Evolutionary conservation across 1,140 invertebrate genomes (phyloP), one percentile per base, ranked within the genome.

Genomic region (Drosophila bipectinata): DNA sequence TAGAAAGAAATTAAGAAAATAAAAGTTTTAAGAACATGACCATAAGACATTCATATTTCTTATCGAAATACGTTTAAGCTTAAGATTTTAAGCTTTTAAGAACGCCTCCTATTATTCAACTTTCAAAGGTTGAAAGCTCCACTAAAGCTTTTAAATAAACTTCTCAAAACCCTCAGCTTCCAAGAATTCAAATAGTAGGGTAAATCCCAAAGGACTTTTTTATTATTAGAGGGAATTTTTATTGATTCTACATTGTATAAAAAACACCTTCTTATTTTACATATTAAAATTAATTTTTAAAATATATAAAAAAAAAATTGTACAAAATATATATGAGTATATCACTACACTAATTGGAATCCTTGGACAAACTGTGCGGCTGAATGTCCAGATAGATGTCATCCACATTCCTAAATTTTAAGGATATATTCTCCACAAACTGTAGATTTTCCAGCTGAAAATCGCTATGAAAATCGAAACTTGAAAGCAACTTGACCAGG

Each of bases 351-450:
- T 73, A 47, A 24, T 10, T 26, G 5, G 39, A 55, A 3, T 34
- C 32, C 52, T 64, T 30, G n/a, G 18, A 15, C 47, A 37, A 9
- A 18, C 44, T 48, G 18, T 49, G 45, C 1, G 82, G 82, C 59
- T 77, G 72, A 15, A 89, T 85, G 6, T 63, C 45, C 52, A 91
- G 60, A 10, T 37, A 47, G 52, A 91, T 91, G n/a, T 84, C 76
- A 39, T 88, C 83, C 45, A 76, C 77, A 57, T 91, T 91, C 30
- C 74, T 79, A 26, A 91, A 91, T 53, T 91, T 91, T 0, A 91
- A 54, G 2, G 90, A 91, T 39, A 91, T 90, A 28, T 88, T 88
- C 51, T 91, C 85, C 12, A 90, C 80, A 10, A 88, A 91, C 48
- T 79, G 72, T 21, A 91, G 66, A 10, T 91, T 57, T 0, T 79